phyloP scores from a whole-genome alignment of 2,113 vertebrate species.

The Coreoperca whiteheadi region DNA sequence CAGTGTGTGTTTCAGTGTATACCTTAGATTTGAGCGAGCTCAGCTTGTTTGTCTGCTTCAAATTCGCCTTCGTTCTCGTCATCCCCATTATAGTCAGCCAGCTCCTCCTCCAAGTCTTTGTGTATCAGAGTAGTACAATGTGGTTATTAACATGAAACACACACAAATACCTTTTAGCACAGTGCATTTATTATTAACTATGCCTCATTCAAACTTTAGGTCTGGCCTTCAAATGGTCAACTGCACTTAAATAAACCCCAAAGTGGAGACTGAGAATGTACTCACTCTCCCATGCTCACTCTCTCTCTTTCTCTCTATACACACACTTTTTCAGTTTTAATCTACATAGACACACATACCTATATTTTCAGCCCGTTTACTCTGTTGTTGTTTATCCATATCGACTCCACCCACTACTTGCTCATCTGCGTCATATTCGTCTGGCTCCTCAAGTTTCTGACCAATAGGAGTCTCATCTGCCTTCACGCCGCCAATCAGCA shows the following conservation, averaged over 20 bases:
- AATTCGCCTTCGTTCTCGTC: conserved; percentile 92
- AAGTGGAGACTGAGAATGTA: not conserved
- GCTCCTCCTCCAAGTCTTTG: conserved; percentile 78
- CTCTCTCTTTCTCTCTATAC: not conserved
- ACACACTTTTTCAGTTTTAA: not conserved
- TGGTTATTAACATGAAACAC: conserved; percentile 2
- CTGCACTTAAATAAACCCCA: not conserved
- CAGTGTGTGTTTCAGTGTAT: conserved; percentile 7
- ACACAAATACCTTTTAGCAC: not conserved
- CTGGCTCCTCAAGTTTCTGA: conserved; percentile 54
- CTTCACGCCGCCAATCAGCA: conserved; percentile 55
- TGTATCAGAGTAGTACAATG: conserved; percentile 52
- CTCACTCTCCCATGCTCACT: not conserved
- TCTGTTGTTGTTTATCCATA: conserved; percentile 55
- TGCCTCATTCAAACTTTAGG: not conserved
- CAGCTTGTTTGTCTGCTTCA: conserved; percentile 93
- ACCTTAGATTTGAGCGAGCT: conserved; percentile 84
- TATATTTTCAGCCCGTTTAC: conserved; percentile 52
- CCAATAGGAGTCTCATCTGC: conserved; percentile 21
- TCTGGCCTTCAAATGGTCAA: not conserved
- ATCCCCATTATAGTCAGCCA: conserved; percentile 88
- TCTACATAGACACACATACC: conserved; percentile 42
- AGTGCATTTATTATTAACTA: not conserved
- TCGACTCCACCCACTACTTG: conserved; percentile 46
- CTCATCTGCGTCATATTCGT: conserved; percentile 68